Base-by-base conservation (phyloP, 2,113 vertebrate genomes). In the Elephas maximus region DNA sequence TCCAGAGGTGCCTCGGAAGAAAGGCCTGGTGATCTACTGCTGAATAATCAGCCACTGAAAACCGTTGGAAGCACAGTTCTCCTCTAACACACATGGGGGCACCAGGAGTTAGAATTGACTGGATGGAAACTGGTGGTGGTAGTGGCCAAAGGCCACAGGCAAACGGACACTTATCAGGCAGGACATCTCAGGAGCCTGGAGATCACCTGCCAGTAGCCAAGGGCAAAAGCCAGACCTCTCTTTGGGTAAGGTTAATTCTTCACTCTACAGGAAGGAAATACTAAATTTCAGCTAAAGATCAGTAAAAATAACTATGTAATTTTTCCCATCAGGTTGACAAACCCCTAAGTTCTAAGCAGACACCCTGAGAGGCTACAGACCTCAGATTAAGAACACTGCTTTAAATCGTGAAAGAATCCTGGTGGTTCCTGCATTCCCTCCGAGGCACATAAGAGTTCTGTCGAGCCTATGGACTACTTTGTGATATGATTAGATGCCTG, bases 261-360 rank as follows among this genome's bases (percentile, higher is more conserved):
- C 69, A 37, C 33, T n/a, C n/a, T 17, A n/a, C 69, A 82, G 17
- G 48, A 73, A 65, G 26, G 48, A 92, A 97, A 48, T 37, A 81
- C 80, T 91, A 80, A 90, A 77, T 83, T 95, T 89, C 51, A 87
- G 86, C 23, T 67, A 76, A 14, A 84, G 51, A 88, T 83, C 48
- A 94, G 63, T 91, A 45, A 95, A 96, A 95, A 57, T 15, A 57
- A 57, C 86, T 65, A 51, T 48, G n/a, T 87, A 18, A 60, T 15
- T 69, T 87, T 30, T 15, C 6, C 80, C 37, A 26, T 67, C 74
- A 71, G 21, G 37, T 88, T 86, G 33, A 67, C 63, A 20, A 41
- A 89, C 23, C 20, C 48, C n/a, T 95, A 51, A 86, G 30, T 71
- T 82, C 23, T 87, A 91, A 91, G 28, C 26, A 95, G 60, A 90